Evolutionary conservation across 2,113 vertebrate genomes (phyloP).

Genomic region (Nothoprocta perdicaria): DNA sequence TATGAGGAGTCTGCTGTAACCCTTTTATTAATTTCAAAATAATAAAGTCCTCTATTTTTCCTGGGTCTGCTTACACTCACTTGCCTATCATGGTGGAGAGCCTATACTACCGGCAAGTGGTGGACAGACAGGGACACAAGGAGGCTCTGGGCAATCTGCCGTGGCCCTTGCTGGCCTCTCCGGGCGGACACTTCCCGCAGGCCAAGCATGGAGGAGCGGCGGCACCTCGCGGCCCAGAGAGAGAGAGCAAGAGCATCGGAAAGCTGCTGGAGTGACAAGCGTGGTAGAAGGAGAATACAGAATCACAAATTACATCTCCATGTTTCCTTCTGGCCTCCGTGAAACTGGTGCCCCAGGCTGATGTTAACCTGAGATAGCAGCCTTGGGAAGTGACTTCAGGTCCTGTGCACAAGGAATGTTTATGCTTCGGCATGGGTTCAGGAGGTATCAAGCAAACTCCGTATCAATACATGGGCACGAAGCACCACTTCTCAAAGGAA

Average conservation of each 20-base stretch:
- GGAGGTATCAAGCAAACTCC: not conserved
- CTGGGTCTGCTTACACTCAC: not conserved
- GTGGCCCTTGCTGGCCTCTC: not conserved
- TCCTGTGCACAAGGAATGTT: not conserved
- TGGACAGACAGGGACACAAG: rapidly evolving
- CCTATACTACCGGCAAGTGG: no score
- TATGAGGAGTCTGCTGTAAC: not conserved
- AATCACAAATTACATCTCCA: not conserved
- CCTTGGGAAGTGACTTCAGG: rapidly evolving
- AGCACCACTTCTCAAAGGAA: rapidly evolving
- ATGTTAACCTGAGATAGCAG: rapidly evolving
- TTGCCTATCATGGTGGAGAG: not conserved
- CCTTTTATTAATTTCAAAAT: not conserved
- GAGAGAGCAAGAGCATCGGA: not conserved
- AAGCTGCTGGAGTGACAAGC: rapidly evolving
- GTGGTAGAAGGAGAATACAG: not conserved
- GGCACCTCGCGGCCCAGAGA: not conserved
- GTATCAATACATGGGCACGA: not conserved
- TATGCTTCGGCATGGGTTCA: rapidly evolving
- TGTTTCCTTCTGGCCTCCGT: not conserved
- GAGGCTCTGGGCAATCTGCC: rapidly evolving
- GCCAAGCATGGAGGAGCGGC: not conserved
- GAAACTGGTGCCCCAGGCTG: not conserved
- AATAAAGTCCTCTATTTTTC: not conserved
- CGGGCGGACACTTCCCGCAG: not conserved